Base-by-base conservation (phyloP, 1,140 invertebrate species). In the Euwallacea fornicatus region DNA sequence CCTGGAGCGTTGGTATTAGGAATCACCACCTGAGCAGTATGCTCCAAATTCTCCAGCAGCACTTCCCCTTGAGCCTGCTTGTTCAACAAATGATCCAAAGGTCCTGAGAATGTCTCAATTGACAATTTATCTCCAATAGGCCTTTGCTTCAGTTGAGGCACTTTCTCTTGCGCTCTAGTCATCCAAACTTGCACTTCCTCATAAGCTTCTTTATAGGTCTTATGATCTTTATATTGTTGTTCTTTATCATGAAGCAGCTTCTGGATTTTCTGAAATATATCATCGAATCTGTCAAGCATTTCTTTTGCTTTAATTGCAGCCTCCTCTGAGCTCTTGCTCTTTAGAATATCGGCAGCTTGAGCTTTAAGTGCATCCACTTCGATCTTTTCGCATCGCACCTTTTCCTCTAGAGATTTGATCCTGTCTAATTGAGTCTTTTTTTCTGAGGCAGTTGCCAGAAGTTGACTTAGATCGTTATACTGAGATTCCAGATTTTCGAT, bases 61-160 rank as follows among this genome's bases (percentile, higher is more conserved):
- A 96, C 81, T 81, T 95, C 93, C 11, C 94, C 95, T 84, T 96
- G 93, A 42, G 94, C 91, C 83, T 95, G 91, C 78, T 96, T 95
- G 74, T 95, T 95, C 7, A 96, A 82, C 6, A 96, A 81, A 73
- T 90, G 89, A 78, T 96, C 93, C 10, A 97, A 85, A 56, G 94
- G 94, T 16, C 91, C 88, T 0, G 94, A 90, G 8, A 92, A 91
- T 78, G 92, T 92, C 81, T 97, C 94, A 71, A 97, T 91, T 0
- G 93, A 91, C 56, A 95, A 79, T 82, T 95, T 93, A 76, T 96
- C 94, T 77, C 91, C 91, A 0, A 96, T 80, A 8, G 91, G 89
- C 73, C 91, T 87, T 73, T 95, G 94, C 78, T 93, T 94, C 66
- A 95, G 84, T 6, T 92, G 89, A 9, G 94, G 94, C 74, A 96